Base-by-base conservation (phyloP, 2,888 invertebrate species). In the Acanthosepion lycidas region DNA sequence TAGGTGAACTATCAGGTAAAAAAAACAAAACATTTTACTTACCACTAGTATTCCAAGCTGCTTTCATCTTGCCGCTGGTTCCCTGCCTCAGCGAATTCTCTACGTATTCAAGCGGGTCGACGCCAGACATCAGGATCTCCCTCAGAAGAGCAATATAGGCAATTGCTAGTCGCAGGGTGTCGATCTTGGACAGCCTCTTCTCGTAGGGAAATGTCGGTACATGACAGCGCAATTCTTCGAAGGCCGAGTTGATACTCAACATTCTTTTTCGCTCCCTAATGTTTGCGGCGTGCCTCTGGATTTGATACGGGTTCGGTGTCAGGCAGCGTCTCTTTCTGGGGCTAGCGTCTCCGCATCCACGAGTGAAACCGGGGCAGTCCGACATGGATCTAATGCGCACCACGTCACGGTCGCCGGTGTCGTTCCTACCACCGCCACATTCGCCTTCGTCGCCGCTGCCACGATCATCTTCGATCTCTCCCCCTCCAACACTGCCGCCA, bases 201-300 rank as follows among this genome's bases (percentile, higher is more conserved):
- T 99, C 99, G 97, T 99, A 99, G 0, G 99, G 99, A 98, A 99
- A 99, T 95, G 99, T 99, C 94, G 99, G 99, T 96, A 99, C 99
- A 98, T 99, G 99, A 96, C 99, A 98, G 95, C 99, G 98, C 97
- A 99, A 98, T 97, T 99, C 99, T 98, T 99, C 99, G 98, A 99
- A 99, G 97, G 99, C 99, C 98, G 97, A 96, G 95, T 97, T 97
- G 98, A 99, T 99, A 98, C 99, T 99, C 97, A 99, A 98, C 99
- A 99, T 99, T 97, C 99, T 98, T 98, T 99, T 99, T 97, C 99
- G 98, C 98, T 99, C 99, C 96, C 99, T 98, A 96, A 99, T 99
- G 98, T 99, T 99, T 95, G 99, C 97, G 6, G 99, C 99, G 96
- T 99, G 99, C 95, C 99, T 98, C 97, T 99, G 99, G 95, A 99